Conservation (phyloP, 2,797 vertebrate genomes). For the Anguilla marmorata region DNA sequence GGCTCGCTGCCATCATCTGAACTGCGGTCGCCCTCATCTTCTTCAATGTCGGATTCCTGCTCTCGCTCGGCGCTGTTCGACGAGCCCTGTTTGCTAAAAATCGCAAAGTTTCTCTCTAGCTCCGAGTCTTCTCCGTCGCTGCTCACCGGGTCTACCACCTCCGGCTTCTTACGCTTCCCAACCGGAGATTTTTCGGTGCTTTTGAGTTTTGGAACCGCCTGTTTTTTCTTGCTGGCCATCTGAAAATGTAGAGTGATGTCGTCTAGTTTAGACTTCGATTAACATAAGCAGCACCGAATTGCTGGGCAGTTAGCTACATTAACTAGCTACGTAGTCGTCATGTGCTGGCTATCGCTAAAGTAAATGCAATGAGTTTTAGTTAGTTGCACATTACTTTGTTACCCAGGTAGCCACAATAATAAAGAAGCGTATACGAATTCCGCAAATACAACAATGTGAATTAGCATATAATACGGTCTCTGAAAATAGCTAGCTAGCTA, state of each 20-base stretch:
- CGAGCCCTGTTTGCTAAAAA: constrained; percentile 46
- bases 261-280: neutral
- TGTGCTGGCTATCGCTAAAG: neutral
- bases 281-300: neutral
- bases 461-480: too few relatives aligned
- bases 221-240: constrained; percentile 10
- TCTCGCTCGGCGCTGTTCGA: neutral
- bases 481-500: too few relatives aligned
- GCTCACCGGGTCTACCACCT: neutral
- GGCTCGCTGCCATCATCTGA: constrained; percentile 22
- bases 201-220: neutral
- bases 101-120: constrained; percentile 61
- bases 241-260: neutral
- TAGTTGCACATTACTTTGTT: neutral
- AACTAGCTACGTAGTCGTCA: neutral
- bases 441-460: neutral
- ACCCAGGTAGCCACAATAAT: neutral
- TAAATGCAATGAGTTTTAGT: neutral
- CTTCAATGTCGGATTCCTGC: neutral
- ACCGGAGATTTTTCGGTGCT: neutral
- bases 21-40: neutral
- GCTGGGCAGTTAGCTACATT: neutral
- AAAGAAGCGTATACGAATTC: neutral
- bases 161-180: neutral
- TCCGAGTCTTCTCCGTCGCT: constrained; percentile 56